Conservation (phyloP, 2,113 vertebrate genomes). For the Struthidea cinerea region DNA sequence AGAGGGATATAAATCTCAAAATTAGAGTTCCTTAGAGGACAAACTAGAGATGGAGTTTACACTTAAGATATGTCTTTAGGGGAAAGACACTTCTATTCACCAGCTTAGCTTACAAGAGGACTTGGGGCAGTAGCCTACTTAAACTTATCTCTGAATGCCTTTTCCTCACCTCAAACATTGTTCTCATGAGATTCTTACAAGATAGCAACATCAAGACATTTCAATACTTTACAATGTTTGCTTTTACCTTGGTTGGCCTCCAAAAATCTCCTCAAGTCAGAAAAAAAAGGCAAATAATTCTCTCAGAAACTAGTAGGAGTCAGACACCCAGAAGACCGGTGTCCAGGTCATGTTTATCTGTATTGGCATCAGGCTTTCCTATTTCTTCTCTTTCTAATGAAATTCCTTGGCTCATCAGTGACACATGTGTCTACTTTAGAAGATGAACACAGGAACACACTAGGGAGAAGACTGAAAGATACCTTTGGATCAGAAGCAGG, state of each 20-base stretch:
- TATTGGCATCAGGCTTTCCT: background rate
- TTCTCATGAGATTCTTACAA: background rate
- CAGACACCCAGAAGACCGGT: background rate
- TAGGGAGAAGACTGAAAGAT: background rate
- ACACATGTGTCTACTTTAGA: background rate
- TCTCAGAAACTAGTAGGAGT: background rate
- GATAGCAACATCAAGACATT: background rate
- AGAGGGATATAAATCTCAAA: background rate
- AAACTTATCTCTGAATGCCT: background rate
- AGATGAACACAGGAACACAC: background rate
- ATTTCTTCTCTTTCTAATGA: background rate
- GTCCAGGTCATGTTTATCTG: background rate
- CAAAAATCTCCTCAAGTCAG: background rate
- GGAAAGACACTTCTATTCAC: background rate
- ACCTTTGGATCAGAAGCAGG: background rate
- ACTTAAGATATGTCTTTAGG: accelerated
- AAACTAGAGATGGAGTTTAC: accelerated
- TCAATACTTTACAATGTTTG: background rate
- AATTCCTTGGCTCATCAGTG: background rate
- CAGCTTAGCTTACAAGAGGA: background rate
- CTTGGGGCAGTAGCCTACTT: background rate
- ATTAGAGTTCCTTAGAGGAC: background rate
- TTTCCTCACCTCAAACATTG: background rate
- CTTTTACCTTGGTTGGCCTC: background rate
- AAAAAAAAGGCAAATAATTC: background rate